A percentile compares a stretch with the other conserved stretches of the same genome.
phyloP scores from a whole-genome alignment of 2,888 invertebrate genomes.

The Electrophaes corylata region DNA sequence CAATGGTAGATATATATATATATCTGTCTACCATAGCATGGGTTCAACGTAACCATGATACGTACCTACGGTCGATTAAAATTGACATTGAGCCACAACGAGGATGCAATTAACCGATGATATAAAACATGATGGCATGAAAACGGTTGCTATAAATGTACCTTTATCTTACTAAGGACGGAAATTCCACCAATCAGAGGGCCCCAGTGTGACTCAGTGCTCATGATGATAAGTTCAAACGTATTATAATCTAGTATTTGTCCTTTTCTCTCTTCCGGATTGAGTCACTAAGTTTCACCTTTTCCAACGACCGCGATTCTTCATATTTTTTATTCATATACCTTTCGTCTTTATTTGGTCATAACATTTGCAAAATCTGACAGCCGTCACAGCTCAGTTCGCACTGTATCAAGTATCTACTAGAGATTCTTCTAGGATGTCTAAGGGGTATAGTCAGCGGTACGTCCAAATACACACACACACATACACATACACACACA shows the following conservation, averaged over 20 bases:
- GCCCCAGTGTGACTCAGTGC: not conserved
- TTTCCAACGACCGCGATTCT: no score
- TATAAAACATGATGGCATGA: constrained; percentile 5
- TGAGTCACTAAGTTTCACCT: no score
- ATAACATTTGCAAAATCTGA: no score
- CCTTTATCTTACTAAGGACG: constrained; percentile 1
- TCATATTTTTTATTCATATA: no score
- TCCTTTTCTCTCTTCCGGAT: not conserved
- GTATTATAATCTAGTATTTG: not conserved
- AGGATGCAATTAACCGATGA: constrained; percentile 14
- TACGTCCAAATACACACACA: no score
- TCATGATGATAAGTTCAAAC: not conserved
- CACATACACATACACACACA: no score
- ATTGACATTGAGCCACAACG: constrained; percentile 18
- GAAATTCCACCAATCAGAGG: not conserved
- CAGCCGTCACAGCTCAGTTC: no score
- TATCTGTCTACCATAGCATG: not conserved
- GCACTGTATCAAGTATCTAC: no score
- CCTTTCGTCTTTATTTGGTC: no score
- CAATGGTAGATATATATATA: no score
- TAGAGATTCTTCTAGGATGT: no score
- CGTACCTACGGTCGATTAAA: constrained; percentile 15
- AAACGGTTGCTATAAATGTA: constrained; percentile 13
- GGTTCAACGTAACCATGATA: constrained; percentile 7
- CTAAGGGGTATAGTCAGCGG: no score